phyloP scores from a whole-genome alignment of 2,888 invertebrate species.

The Craniophora ligustri region DNA sequence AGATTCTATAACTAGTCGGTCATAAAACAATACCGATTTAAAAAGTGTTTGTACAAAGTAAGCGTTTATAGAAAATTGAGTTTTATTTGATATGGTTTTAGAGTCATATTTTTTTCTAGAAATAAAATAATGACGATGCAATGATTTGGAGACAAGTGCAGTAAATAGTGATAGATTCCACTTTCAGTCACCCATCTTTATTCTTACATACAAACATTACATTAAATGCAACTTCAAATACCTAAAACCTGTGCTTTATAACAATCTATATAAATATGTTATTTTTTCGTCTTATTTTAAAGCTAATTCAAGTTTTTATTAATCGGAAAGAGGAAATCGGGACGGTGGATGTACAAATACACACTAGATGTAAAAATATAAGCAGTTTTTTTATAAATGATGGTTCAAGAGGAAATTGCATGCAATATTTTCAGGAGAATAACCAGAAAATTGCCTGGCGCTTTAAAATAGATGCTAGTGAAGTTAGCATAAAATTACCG shows the following conservation, averaged over 20 bases:
- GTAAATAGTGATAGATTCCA: conserved; percentile 4
- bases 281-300: conserved; percentile 78
- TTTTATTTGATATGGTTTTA: conserved; percentile 39
- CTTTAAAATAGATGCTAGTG: conserved; percentile 29
- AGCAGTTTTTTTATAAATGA: conserved; percentile 68
- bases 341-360: conserved; percentile 84
- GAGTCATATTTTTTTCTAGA: conserved; percentile 20
- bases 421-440: conserved; percentile 57
- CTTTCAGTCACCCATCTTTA: conserved; percentile 21
- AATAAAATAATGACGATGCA: conserved; percentile 19
- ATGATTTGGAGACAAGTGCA: conserved; percentile 36
- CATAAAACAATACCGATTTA: conserved; percentile 14
- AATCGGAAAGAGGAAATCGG: conserved; percentile 86
- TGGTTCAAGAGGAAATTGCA: conserved; percentile 64
- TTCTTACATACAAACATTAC: conserved; percentile 40
- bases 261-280: conserved; percentile 88
- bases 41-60: conserved; percentile 31
- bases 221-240: conserved; percentile 84
- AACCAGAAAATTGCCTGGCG: conserved; percentile 32
- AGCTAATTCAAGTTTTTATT: conserved; percentile 81
- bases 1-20: conserved; percentile 21
- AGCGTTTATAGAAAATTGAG: conserved; percentile 25
- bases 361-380: conserved; percentile 79
- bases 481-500: conserved; percentile 40
- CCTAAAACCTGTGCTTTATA: conserved; percentile 88